Percentiles rank a stretch among this genome's conserved stretches.
phyloP scores from a whole-genome alignment of 1,140 invertebrate species.

The Mya arenaria region DNA sequence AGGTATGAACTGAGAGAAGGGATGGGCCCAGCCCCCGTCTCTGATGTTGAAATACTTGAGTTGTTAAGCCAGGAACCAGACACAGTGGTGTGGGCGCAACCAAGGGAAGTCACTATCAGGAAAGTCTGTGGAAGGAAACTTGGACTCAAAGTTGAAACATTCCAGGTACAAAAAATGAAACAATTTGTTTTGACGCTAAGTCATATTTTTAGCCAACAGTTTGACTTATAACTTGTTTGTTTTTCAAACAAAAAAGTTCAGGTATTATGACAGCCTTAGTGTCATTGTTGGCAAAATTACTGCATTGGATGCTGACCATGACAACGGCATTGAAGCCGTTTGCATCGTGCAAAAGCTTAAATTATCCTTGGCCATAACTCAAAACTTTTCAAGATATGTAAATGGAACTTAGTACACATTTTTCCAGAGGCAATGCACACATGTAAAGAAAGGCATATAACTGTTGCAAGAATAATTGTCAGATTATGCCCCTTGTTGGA shows the following conservation, averaged over 20 bases:
- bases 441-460: no score
- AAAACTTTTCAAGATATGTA: no score
- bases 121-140: slow-evolving; percentile 11
- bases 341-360: background rate
- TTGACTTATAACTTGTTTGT: background rate
- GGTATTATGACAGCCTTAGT: background rate
- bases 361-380: no score
- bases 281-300: background rate
- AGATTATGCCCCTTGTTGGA: no score
- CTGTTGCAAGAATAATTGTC: no score
- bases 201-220: background rate
- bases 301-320: background rate
- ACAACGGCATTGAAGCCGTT: background rate
- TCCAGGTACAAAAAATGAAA: slow-evolving; percentile 4
- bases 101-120: slow-evolving; percentile 9
- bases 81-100: slow-evolving; percentile 2
- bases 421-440: no score
- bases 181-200: background rate
- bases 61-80: slow-evolving; percentile 23
- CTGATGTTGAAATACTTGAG: background rate
- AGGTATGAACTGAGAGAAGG: slow-evolving; percentile 10
- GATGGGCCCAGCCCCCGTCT: slow-evolving; percentile 30
- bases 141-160: slow-evolving; percentile 15
- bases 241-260: background rate
- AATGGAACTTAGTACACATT: no score